Conservation (phyloP, 2,113 vertebrate genomes). For the Gambusia holbrooki region DNA sequence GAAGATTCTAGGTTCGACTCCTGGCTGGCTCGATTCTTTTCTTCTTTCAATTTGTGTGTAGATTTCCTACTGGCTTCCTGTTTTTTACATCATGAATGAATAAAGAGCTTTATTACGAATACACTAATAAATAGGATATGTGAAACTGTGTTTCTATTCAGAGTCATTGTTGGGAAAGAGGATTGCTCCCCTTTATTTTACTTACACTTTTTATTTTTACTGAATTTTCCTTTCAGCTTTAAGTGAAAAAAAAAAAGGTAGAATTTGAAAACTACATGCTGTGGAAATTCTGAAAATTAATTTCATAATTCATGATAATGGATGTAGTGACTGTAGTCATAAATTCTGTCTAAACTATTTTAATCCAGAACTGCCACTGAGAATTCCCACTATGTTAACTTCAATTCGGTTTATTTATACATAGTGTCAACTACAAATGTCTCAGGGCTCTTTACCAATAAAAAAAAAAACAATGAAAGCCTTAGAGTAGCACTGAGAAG, state of each 20-base stretch:
- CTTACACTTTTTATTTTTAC: neutral
- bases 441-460: no score
- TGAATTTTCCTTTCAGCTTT: neutral
- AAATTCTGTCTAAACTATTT: neutral
- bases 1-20: constrained; percentile 89
- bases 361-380: neutral
- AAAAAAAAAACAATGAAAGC: no score
- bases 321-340: neutral
- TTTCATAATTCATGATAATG: neutral
- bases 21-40: constrained; percentile 64
- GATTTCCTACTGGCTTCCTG: neutral
- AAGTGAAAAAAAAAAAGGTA: neutral
- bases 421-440: no score
- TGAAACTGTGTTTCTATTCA: neutral
- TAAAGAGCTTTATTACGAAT: neutral
- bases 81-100: neutral
- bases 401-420: neutral
- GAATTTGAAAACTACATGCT: neutral
- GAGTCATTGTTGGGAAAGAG: no score
- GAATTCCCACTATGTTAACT: neutral
- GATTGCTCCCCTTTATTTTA: neutral
- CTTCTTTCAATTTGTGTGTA: neutral
- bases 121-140: neutral
- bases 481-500: no score
- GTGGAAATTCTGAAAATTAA: neutral